Base-by-base conservation (phyloP, 2,113 vertebrate genomes). In the Brachionichthys hirsutus region DNA sequence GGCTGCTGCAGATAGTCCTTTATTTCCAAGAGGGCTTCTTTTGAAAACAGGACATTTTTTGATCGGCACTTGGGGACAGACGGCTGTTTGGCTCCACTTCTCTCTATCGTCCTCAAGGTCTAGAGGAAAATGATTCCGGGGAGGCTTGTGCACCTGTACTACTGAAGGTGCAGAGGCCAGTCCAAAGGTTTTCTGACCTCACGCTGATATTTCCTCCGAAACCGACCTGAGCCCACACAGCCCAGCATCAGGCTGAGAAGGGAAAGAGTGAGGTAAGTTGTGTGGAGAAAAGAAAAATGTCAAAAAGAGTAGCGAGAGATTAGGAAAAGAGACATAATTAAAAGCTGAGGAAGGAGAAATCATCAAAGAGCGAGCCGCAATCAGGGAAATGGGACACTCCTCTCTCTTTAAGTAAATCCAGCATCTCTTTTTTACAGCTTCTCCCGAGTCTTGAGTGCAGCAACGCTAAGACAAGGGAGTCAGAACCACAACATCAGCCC, bases 1-100 rank as follows among this genome's bases (percentile, higher is more conserved):
- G n/a, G n/a, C 69, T 74, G 78, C 77, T 82, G 73, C 82, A 68
- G 66, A 15, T 48, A 75, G 74, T 80, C 81, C 83, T 55, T 30
- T 61, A 48, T 70, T 77, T 81, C 62, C 72, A 70, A 70, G 44
- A 50, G 67, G 60, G 84, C 81, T 88, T 88, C 85, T 85, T 81
- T 72, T 88, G 83, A 90, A 88, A 89, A 84, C 82, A 85, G 83
- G 83, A 88, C 54, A 61, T 77, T 60, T n/a, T 81, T 52, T 82
- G 35, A 63, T 73, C 65, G 76, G 52, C 77, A 63, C 73, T 76
- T 61, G 8, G 38, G 69, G 77, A 52, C 74, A 73, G 73, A 10
- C 54, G 46, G 67, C 74, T 41, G 57, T 69, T 76, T 44, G 61
- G 67, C 80, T 81, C 75, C 74, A 70, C 73, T 84, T 66, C 78